Evolutionary conservation across 1,140 invertebrate genomes (phyloP), one percentile per base, ranked within the genome.

Genomic region (Spodoptera litura): DNA sequence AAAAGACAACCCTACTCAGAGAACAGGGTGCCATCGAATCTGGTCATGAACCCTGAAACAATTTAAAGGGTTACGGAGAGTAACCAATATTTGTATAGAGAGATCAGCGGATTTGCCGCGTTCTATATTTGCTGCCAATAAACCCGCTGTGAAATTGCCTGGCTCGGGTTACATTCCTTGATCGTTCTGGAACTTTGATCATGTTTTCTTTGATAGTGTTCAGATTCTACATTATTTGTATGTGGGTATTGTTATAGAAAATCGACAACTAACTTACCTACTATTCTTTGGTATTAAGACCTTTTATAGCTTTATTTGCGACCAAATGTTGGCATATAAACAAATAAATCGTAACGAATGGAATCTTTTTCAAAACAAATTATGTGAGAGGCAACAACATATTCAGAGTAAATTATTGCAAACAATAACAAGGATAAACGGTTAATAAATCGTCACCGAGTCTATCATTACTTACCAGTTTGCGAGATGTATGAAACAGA

Each of bases 91-190:
- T 75, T 64, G 59, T 9, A 5, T 13, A 11, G 53, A 20, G 59
- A 62, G 73, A 75, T 75, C 64, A 59, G 49, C 52, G 53, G 59
- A 52, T 52, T 53, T 25, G 15, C 55, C 12, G 25, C 58, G 56
- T 74, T 64, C 64, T 59, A 64, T 75, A 62, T 64, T 75, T 75
- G 49, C 58, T 61, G 12, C 9, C 35, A 53, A 62, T 62, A 75
- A 62, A 75, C 35, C 49, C 15, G 71, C 13, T 59, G 70, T 44
- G 53, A 44, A 25, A 58, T 72, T 44, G n/a, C 44, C 35, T 72
- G 62, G 31, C 8, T 70, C 27, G 51, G 51, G 13, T 11, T 70
- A 44, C 38, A 44, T 44, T 44, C 38, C 38, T 10, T 38, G 35
- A 15, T 8, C 9, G 13, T 55, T 71, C 31, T 55, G 13, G 9